Base-by-base conservation (phyloP, 2,888 invertebrate genomes). In the Timandra comae region DNA sequence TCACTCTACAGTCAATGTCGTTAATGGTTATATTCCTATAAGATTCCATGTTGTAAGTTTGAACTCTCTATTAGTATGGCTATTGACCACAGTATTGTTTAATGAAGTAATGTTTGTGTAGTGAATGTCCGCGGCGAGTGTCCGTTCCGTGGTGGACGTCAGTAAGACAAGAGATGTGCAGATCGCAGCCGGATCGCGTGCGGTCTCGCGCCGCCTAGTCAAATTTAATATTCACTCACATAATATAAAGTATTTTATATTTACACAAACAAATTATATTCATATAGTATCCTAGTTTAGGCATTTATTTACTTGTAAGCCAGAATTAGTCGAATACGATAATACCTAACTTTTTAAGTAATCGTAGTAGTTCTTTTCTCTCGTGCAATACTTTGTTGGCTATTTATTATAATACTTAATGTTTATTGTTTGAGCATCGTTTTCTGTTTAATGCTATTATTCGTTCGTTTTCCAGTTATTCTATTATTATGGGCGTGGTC, bases 231-330 rank as follows among this genome's bases (percentile, higher is more conserved):
- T 86, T 82, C 77, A 76, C 72, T 74, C 76, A 68, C 66, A 72
- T 76, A 74, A 74, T 64, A 86, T 78, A 85, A 86, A 86, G 85
- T 82, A 75, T 78, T 82, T 81, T 85, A 87, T 87, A 87, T 86
- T 86, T 86, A 86, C 81, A 86, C 80, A 85, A 78, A 86, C 78
- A 80, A 80, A 80, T 84, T 86, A 84, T 85, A 86, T 80, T 77
- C 71, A 84, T 81, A 82, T 82, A 84, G 78, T 86, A 84, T 84
- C 84, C 81, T 86, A 86, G 86, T 76, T 84, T 81, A 86, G 81
- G 80, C 75, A 63, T 73, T 77, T 84, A 77, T 80, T 84, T 82
- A 76, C 56, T 57, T 63, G 55, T 81, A 73, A 76, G 78, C 70
- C 58, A 63, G 67, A 62, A 72, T 65, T 67, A 65, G 66, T 66